Evolutionary conservation across 2,888 invertebrate genomes (phyloP), one percentile per base, ranked within the genome.

Genomic region (Oegoconia quadripuncta): DNA sequence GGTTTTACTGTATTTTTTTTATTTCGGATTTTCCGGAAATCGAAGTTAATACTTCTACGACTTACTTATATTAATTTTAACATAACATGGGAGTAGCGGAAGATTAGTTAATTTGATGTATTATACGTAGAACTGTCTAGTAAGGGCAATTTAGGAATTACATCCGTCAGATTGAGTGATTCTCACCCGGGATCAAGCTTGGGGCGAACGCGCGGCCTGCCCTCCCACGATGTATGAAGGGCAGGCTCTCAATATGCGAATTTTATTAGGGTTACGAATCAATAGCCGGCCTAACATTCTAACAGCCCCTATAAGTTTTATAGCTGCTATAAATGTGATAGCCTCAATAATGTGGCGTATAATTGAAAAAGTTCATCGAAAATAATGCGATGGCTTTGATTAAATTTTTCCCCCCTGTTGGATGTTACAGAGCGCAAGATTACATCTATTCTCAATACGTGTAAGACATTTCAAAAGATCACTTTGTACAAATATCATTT

Each of bases 181-280:
- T 64, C 64, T 61, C 61, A 63, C 66, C 67, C 61, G 62, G 56
- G 62, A 63, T 58, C 64, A 67, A 64, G 65, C 76, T 68, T 60
- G 61, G 62, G 66, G 70, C 67, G 56, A 66, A 61, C 60, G 54
- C 45, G 16, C 17, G 55, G 44, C 44, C 55, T 57, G 63, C 63
- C 65, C 72, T 70, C 63, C 65, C 73, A 70, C 70, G 66, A 70
- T 70, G 64, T 74, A 73, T 74, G 72, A 74, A 71, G 79, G 77
- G 72, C 63, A 65, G n/a, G 56, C 60, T 74, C 61, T 72, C 72
- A 66, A 73, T 73, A 72, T 68, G 69, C 69, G 73, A 74, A 73
- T 77, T 82, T 81, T 81, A 81, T 81, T 73, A 74, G 83, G 83
- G 83, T 75, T 66, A 66, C 65, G 70, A 82, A 81, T 82, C 83